Evolutionary conservation across 2,888 invertebrate species (phyloP).

Genomic region (Mantis religiosa): DNA sequence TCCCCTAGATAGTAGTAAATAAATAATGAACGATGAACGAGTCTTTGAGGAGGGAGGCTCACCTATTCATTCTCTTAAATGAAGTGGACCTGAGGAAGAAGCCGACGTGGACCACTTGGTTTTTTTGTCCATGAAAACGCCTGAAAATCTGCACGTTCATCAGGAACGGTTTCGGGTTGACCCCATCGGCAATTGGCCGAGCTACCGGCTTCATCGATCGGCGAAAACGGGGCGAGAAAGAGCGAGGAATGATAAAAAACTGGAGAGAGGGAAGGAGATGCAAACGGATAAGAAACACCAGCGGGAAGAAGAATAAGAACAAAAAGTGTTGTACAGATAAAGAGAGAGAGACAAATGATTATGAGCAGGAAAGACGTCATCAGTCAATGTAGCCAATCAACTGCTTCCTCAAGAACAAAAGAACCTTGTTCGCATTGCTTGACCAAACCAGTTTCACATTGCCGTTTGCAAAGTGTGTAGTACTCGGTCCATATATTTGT

Average conservation of each 20-base stretch:
- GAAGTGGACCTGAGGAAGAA: no score
- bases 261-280: no score
- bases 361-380: not conserved
- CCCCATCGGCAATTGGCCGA: not conserved
- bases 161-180: not conserved
- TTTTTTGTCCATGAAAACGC: not conserved
- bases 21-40: no score
- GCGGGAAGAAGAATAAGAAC: not conserved
- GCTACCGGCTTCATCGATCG: not conserved
- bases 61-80: no score
- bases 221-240: not conserved
- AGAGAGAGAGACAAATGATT: conserved; percentile 9
- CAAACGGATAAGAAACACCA: not conserved
- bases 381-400: conserved; percentile 10
- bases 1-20: no score
- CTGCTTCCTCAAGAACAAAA: not conserved
- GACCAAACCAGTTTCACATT: not conserved
- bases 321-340: not conserved
- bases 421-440: not conserved
- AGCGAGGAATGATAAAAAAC: not conserved
- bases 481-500: no score
- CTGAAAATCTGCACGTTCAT: not conserved
- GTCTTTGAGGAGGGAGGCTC: no score
- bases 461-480: no score
- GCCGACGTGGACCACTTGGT: not conserved